phyloP scores from a whole-genome alignment of 2,113 vertebrate species.

The Chloebia gouldiae region DNA sequence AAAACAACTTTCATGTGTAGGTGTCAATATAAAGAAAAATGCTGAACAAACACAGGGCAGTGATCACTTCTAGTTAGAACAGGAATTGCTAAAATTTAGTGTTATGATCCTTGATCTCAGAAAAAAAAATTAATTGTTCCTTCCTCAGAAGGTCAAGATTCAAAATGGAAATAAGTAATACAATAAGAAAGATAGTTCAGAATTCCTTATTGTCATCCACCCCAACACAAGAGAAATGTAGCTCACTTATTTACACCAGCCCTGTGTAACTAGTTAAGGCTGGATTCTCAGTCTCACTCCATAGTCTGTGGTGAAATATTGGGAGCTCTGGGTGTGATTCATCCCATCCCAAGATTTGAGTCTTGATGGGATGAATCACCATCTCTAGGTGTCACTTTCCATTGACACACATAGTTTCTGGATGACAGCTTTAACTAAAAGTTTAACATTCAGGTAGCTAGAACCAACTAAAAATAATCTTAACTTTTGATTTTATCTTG shows the following conservation, averaged over 20 bases:
- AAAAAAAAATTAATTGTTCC: neutral
- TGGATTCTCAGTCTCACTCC: neutral
- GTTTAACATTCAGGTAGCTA: neutral
- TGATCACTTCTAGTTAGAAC: neutral
- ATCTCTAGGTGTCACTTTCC: neutral
- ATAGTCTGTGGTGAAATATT: neutral
- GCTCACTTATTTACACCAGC: rapidly evolving
- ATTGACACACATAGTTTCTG: neutral
- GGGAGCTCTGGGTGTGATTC: neutral
- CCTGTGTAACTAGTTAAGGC: neutral
- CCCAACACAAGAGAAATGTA: neutral
- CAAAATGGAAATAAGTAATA: neutral
- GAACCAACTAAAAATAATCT: neutral
- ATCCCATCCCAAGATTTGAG: neutral
- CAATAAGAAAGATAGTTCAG: neutral
- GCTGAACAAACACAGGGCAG: neutral
- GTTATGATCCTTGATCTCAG: neutral
- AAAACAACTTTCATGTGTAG: neutral
- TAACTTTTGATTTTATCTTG: neutral
- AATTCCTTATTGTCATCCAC: neutral
- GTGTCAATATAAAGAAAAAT: neutral
- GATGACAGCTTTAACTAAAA: neutral
- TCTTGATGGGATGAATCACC: slow-evolving; percentile 22
- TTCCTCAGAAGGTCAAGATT: neutral
- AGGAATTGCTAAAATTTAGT: neutral